A percentile compares a stretch with the other conserved stretches of the same genome.
These are phyloP conservation scores for Macrotrachela quadricornifera DNA, from an alignment of 1,140 invertebrate species.

Conservation along the genomic window DNA sequence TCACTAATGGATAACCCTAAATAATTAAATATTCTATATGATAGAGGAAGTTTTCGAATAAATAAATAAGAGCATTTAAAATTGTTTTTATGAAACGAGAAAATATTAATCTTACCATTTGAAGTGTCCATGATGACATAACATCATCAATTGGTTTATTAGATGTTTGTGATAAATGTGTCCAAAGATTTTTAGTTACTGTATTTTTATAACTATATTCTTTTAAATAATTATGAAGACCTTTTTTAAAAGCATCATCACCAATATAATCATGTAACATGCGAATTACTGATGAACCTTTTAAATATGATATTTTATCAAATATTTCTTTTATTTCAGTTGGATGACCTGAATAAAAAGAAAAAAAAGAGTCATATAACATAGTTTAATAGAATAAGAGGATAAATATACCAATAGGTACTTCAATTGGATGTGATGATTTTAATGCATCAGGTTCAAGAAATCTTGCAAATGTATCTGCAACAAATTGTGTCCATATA, in stretches of 20 bases:
- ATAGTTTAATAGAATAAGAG: too few relatives aligned
- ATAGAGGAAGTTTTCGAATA: too few relatives aligned
- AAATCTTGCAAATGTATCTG: background rate
- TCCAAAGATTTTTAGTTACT: conserved; percentile 80
- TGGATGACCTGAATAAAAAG: conserved; percentile 20
- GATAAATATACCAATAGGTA: background rate
- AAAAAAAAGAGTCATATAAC: background rate
- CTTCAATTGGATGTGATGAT: background rate
- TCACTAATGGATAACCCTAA: conserved; percentile 5
- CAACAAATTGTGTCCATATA: conserved; percentile 33
- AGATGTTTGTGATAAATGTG: conserved; percentile 61
- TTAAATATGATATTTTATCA: conserved; percentile 34
- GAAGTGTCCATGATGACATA: conserved; percentile 82
- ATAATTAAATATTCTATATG: background rate
- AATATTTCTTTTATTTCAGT: conserved; percentile 31
- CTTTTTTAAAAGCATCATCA: conserved; percentile 69
- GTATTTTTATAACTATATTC: conserved; percentile 71
- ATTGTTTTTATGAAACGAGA: too few relatives aligned
- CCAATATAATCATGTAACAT: conserved; percentile 92
- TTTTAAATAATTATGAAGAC: conserved; percentile 74
- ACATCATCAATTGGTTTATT: conserved; percentile 67
- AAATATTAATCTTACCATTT: conserved; percentile 57
- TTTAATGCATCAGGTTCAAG: background rate
- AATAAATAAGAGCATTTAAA: too few relatives aligned
- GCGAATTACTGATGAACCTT: conserved; percentile 55